Evolutionary conservation across 2,113 vertebrate genomes (phyloP), one percentile per base, ranked within the genome.

Genomic region (Stegastes partitus): DNA sequence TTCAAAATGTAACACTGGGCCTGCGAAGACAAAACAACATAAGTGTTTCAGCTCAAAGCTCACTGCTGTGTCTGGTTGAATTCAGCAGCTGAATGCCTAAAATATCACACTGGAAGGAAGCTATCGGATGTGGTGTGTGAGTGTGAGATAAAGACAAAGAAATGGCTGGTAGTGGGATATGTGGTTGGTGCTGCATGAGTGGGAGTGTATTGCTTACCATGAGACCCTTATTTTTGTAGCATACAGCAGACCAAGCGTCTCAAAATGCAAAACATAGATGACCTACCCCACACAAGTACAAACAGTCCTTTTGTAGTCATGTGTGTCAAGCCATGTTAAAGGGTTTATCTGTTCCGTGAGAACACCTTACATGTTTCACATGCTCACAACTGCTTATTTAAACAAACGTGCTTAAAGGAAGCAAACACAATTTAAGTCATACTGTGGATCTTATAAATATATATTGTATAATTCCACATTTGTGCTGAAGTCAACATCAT

Each of bases 1-100:
- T 67, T 88, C 19, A 61, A 96, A 92, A 31, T 51, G 87, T 50
- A 95, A 74, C 1, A 68, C 51, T 12, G 76, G 79, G 18, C 56
- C 94, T 95, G 79, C 21, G n/a, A 70, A 56, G 53, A 72, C 31
- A 69, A 57, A 57, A 71, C 28, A 70, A 4, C 25, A 15, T 0
- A 7, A 47, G 11, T 23, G 56, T 42, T 67, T 6, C 71, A 55
- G 50, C 74, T 72, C 0, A 9, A 9, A 55, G 9, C 18, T 45
- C n/a, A 22, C 2, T 74, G 1, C 23, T 2, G 37, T 22, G 18
- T 61, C 12, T 59, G 8, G 15, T 54, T 9, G 0, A 2, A 3
- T 4, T 53, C 23, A 16, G 25, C 14, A 14, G 6, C 8, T 34
- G 12, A 54, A 37, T 31, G 39, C 59, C 23, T 63, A 3, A 62